Conservation (phyloP, 2,113 vertebrate species). For the Hypanus sabinus region DNA sequence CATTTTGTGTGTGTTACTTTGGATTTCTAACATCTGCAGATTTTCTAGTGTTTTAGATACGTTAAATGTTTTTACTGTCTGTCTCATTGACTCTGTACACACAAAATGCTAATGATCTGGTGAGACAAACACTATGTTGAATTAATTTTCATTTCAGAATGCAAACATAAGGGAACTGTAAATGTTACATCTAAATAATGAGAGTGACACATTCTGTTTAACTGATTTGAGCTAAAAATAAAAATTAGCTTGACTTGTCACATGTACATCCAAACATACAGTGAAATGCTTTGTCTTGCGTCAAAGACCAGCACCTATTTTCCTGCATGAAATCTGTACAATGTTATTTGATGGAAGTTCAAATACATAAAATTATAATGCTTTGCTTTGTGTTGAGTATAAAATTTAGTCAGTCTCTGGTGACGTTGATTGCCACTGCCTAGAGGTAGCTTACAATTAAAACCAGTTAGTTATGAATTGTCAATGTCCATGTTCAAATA, state of each 20-base stretch:
- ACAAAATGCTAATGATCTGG: neutral
- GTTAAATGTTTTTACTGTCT: neutral
- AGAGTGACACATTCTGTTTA: neutral
- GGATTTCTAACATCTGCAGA: too few species aligned
- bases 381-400: neutral
- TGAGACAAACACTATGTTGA: neutral
- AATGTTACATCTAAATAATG: neutral
- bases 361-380: neutral
- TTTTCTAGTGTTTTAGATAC: neutral
- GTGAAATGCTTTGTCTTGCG: too few species aligned
- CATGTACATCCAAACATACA: too few species aligned
- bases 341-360: neutral
- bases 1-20: too few species aligned
- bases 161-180: neutral
- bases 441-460: neutral
- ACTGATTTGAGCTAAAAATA: neutral
- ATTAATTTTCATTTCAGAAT: neutral
- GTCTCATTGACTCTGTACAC: neutral
- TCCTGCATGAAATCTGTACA: neutral
- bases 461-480: constrained; percentile 2
- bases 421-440: constrained; percentile 3
- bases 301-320: neutral
- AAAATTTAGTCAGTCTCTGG: neutral
- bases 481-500: neutral
- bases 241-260: too few species aligned